Evolutionary conservation across 1,140 invertebrate genomes (phyloP), one percentile per base, ranked within the genome.

Genomic region (Mactra quadrangularis): DNA sequence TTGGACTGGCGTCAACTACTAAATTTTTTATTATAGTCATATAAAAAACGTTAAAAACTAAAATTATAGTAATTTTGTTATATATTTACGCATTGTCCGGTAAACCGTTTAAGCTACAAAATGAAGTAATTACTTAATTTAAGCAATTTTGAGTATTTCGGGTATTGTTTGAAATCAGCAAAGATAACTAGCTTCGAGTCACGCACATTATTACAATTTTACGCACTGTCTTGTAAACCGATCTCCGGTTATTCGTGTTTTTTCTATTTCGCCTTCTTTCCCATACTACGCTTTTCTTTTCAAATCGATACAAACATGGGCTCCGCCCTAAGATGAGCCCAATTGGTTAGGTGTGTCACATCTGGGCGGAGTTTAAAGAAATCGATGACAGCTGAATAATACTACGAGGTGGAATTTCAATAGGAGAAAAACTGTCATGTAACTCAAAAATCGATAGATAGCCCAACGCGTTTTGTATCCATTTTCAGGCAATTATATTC

Each of bases 51-150:
- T 22, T 68, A 35, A n/a, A n/a, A n/a, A 27, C 47, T 11, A 55
- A 78, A 78, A 78, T 78, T 66, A 78, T 62, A 68, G 60, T 78
- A 78, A 78, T 78, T 78, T 68, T 57, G 52, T 53, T 31, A 53
- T 68, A 78, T 78, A 55, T 68, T 78, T 78, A 55, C 47, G 59
- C 76, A 66, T 53, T 38, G 60, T 53, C 60, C 76, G 64, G 66
- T 68, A 78, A 78, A 78, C 45, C 76, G 60, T 68, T 60, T 78
- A 78, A 78, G 47, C 60, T 11, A 31, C 76, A 50, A 41, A 41
- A 78, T 53, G 29, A 33, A 55, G 22, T 68, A 78, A 78, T 78
- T 78, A 78, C 76, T 55, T 35, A 66, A 78, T 66, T 66, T 78
- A n/a, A 66, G 47, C 55, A 78, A 78, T 78, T 78, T 60, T 55